Conservation (phyloP, 2,797 vertebrate genomes). For the Semotilus atromaculatus region DNA sequence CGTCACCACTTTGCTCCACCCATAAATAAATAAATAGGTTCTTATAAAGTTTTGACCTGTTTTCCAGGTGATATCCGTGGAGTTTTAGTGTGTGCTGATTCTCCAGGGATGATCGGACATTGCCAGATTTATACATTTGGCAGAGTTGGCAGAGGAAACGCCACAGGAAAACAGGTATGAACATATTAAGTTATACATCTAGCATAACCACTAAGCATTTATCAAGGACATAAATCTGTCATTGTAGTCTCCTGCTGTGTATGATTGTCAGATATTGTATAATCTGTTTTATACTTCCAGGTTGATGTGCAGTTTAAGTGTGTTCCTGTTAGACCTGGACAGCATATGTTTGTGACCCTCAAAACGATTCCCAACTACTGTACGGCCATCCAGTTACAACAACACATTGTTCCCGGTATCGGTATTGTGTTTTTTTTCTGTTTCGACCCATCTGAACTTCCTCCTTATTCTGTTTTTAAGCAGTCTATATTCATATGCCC, state of each 20-base stretch:
- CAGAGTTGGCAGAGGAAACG: not conserved
- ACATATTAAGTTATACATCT: not conserved
- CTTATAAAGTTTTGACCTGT: not conserved
- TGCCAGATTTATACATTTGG: slow-evolving; percentile 54
- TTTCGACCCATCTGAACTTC: not conserved
- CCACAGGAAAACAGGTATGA: slow-evolving; percentile 50
- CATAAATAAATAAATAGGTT: not conserved
- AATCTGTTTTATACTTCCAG: slow-evolving; percentile 64
- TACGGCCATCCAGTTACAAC: slow-evolving; percentile 67
- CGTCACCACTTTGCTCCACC: not conserved
- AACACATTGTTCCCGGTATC: slow-evolving; percentile 78
- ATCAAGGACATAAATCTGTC: not conserved
- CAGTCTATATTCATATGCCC: not conserved
- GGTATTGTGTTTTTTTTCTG: not conserved
- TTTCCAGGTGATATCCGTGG: slow-evolving; percentile 53
- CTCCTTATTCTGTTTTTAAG: not conserved
- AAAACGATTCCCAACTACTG: slow-evolving; percentile 81
- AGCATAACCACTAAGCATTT: not conserved
- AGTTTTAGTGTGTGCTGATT: slow-evolving; percentile 50
- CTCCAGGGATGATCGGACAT: slow-evolving; percentile 48
- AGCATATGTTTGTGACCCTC: slow-evolving; percentile 76
- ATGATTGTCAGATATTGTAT: not conserved
- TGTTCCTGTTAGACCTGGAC: slow-evolving; percentile 73
- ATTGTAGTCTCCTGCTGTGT: not conserved
- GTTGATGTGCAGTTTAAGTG: slow-evolving; percentile 76